Percentiles rank a stretch among this genome's conserved stretches.
These are phyloP conservation scores for Tenrec ecaudatus DNA, from an alignment of 2,113 vertebrate species.

Conservation along the genomic window DNA sequence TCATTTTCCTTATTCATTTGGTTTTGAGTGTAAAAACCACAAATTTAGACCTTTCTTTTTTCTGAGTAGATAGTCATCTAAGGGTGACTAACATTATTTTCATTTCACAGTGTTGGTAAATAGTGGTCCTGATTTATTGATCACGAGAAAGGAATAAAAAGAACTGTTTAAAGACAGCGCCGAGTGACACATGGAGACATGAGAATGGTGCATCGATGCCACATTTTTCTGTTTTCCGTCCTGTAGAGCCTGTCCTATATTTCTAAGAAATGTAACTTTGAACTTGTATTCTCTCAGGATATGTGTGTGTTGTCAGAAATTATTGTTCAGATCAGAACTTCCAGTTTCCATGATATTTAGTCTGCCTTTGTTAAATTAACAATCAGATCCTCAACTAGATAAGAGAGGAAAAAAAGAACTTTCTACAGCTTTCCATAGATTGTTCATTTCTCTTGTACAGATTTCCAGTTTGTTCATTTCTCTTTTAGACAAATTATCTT, in stretches of 20 bases:
- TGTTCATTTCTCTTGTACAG: not conserved
- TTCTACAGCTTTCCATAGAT: not conserved
- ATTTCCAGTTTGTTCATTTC: not conserved
- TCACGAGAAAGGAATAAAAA: not conserved
- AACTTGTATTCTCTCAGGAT: not conserved
- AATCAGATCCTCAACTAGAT: not conserved
- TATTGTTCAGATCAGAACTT: not conserved
- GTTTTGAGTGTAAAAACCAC: not conserved
- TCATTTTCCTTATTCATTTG: not conserved
- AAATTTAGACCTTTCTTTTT: not conserved
- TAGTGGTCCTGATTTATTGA: not conserved
- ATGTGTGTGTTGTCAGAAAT: not conserved
- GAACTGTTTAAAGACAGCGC: not conserved
- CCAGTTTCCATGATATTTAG: not conserved
- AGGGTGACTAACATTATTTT: not conserved
- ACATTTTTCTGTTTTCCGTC: too few relatives aligned
- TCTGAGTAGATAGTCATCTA: not conserved
- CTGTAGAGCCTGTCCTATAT: not conserved
- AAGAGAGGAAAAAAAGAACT: not conserved
- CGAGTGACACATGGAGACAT: not conserved
- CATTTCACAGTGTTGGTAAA: not conserved
- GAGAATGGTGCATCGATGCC: not conserved
- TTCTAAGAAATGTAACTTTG: not conserved
- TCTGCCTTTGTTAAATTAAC: not conserved
- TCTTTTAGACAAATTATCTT: conserved; percentile 6